Evolutionary conservation across 2,888 invertebrate genomes (phyloP), one percentile per base, ranked within the genome.

Genomic region (Andrena bicolor): DNA sequence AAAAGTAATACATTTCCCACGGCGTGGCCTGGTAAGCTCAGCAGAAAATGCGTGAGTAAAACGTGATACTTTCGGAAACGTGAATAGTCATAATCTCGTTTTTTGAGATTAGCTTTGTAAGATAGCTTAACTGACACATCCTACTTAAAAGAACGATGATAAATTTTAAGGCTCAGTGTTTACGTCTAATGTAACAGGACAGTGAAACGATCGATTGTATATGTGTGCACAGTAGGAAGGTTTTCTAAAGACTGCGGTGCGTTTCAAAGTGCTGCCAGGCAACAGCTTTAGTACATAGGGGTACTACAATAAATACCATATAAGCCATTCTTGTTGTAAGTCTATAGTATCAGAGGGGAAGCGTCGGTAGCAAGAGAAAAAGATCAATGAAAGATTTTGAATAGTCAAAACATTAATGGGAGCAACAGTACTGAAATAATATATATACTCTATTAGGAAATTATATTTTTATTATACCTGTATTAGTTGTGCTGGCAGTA

Each of bases 61-160:
- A 80, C 78, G 78, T 86, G 84, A 88, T 88, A 88, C 86, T 83
- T 86, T 88, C 74, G 80, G 72, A 85, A 83, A 63, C 81, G 73
- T 85, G 81, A 88, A 86, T 89, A 87, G 84, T 88, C 84, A 87
- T 71, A 83, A 86, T 72, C 81, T 81, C 83, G 76, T 86, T 89
- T 80, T 86, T 80, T 89, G 86, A 88, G 85, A 90, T 90, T 90
- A 88, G 84, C 82, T 85, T 85, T 89, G 83, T 90, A 88, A 90
- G 83, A 89, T 90, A 89, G 82, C 74, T 74, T 85, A 86, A 84
- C 74, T 76, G 69, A 84, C 66, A 26, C 61, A 82, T 74, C 81
- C 68, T 87, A 80, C 80, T 83, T 88, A 87, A 80, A 69, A 84
- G 78, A 86, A 49, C 53, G 81, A 83, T 68, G 83, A 83, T 73